Evolutionary conservation across 1,140 invertebrate species (phyloP).

Genomic region (Achroia grisella): DNA sequence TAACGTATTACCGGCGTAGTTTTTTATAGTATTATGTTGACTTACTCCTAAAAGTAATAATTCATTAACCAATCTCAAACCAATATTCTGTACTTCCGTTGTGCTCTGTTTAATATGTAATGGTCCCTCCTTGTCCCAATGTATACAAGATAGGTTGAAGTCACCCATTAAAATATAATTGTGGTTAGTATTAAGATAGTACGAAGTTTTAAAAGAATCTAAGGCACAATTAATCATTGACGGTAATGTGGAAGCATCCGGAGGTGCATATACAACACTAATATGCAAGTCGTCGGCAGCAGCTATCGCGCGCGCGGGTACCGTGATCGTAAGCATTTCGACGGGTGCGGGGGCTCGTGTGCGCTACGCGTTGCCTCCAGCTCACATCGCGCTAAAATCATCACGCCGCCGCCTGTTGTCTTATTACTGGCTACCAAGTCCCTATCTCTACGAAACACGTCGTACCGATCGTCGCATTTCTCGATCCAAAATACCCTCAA

Average conservation of each 20-base stretch:
- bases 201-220: neutral
- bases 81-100: neutral
- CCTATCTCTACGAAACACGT: constrained; percentile 1
- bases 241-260: neutral
- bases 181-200: neutral
- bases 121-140: neutral
- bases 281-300: neutral
- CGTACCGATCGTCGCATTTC: constrained; percentile 4
- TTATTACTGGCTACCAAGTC: neutral
- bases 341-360: neutral
- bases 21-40: too few relatives aligned
- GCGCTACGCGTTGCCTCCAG: neutral
- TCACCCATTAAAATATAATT: neutral
- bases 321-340: neutral
- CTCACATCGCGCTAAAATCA: neutral
- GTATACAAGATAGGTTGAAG: neutral
- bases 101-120: neutral
- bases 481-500: constrained; percentile 2
- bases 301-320: neutral
- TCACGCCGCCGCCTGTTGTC: neutral
- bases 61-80: too few relatives aligned
- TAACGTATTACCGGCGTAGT: too few relatives aligned
- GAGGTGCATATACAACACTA: neutral
- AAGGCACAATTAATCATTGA: neutral
- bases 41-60: too few relatives aligned